phyloP scores from a whole-genome alignment of 1,140 invertebrate species.

The Drosophila auraria region DNA sequence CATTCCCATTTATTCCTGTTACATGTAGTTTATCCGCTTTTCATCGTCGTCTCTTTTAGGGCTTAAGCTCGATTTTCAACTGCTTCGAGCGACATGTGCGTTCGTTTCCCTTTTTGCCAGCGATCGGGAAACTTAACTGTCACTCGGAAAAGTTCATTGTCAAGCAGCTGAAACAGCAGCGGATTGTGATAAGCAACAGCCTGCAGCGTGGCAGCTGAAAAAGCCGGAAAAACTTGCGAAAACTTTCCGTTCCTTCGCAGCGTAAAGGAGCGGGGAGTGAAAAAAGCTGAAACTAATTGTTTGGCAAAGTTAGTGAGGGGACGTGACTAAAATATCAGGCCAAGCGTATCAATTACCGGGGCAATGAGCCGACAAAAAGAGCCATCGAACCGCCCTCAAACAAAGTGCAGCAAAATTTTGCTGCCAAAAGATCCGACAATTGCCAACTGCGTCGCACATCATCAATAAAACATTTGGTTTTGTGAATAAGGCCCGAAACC shows the following conservation, averaged over 20 bases:
- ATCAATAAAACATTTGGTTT: conserved; percentile 75
- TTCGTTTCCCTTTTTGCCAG: conserved; percentile 20
- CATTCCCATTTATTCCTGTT: conserved; percentile 39
- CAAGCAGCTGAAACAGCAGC: conserved; percentile 28
- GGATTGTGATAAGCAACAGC: conserved; percentile 57
- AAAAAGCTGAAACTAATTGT: conserved; percentile 73
- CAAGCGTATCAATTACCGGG: conserved; percentile 69
- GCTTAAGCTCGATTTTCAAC: conserved; percentile 42
- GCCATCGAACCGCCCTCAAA: conserved; percentile 36
- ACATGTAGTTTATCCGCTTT: conserved; percentile 57
- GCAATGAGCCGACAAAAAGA: conserved; percentile 68
- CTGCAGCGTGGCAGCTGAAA: conserved; percentile 36
- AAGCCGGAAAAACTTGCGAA: conserved; percentile 56
- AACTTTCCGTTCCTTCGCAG: conserved; percentile 36
- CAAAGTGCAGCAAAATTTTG: conserved; percentile 24
- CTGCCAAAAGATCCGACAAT: conserved; percentile 36
- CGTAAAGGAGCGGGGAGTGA: not conserved
- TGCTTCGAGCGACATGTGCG: conserved; percentile 43
- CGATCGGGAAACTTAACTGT: conserved; percentile 45
- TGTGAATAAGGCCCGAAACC: conserved; percentile 60
- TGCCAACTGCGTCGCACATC: conserved; percentile 67
- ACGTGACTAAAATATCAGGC: conserved; percentile 72
- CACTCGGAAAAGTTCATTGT: conserved; percentile 51
- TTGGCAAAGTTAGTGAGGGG: conserved; percentile 68
- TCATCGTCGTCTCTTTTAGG: conserved; percentile 36